Evolutionary conservation across 1,140 invertebrate genomes (phyloP), one percentile per base, ranked within the genome.

Genomic region (Drosophila watanabei): DNA sequence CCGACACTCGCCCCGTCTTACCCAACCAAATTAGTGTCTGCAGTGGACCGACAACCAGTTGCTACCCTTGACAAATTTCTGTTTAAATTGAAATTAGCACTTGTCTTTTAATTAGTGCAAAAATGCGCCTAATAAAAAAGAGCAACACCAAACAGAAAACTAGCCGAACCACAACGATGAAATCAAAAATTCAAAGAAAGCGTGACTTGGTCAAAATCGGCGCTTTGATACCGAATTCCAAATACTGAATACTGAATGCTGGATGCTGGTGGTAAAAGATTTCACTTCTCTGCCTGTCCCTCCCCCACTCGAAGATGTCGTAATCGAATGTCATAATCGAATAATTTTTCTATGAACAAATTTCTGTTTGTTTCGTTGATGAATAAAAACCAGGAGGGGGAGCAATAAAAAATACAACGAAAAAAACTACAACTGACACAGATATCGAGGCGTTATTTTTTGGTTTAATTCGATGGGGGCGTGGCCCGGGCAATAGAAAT

Each of bases 271-370:
- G 65, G 66, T 49, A 65, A 64, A 46, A 70, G 57, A 65, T 73
- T 81, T 73, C 82, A 64, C 60, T 57, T 68, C 75, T 35, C 49
- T 30, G 9, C 28, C 48, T n/a, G 9, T 30, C 10, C 16, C 49
- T 52, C 75, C 75, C 64, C 64, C 75, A 45, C 80, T 61, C 28
- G 62, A 56, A 52, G 60, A 79, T 88, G 80, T 78, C 78, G 83
- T 89, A 88, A 88, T 89, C 80, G 30, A 69, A 75, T 84, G 82
- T 79, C 80, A 88, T 84, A 88, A 88, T 82, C 80, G 64, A 75
- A 82, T 79, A 30, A 45, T 65, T 80, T 87, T 80, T 51, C 35
- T 68, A 73, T 75, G 57, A 56, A 56, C 37, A 71, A 71, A 71
- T 75, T 75, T 73, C 37, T 33, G 72, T 58, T 75, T 76, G 72